Base-by-base conservation (phyloP, 2,888 invertebrate species). In the Epinotia nisella region DNA sequence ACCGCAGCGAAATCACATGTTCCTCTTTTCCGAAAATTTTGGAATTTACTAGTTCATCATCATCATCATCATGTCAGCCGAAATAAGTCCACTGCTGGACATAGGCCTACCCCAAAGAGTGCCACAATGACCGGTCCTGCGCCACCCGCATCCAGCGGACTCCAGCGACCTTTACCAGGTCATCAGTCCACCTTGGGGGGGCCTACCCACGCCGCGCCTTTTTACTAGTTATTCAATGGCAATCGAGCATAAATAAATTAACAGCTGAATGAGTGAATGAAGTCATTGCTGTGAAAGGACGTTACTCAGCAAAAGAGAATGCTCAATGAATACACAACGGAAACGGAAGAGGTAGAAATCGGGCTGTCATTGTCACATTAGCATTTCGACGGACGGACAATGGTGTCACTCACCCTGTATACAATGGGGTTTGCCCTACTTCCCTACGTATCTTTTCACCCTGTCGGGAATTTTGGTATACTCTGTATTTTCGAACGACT, bases 321-420 rank as follows among this genome's bases (percentile, higher is more conserved):
- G 7, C 53, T 19, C 17, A n/a, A n/a, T 53, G 53, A 19, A 55
- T 35, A 15, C 13, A 58, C 58, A 21, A 24, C 24, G 55, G 24
- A 58, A 58, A 21, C 55, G 55, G 58, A 58, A n/a, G 29, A 15
- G 58, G 58, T 13, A n/a, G 19, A 15, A 56, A 56, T 29, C 29
- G 29, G 29, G 29, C 56, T n/a, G 58, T 58, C 58, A 58, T 29
- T 58, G 29, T 58, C 56, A 21, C 21, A 29, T 58, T 58, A 29
- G 58, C 58, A 58, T 58, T 58, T 29, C 58, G 58, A 58, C 55
- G 21, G 55, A 9, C 53, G 53, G 55, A 55, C 58, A 58, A 58
- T 58, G n/a, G 29, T 58, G 58, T 29, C n/a, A 29, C 29, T 58
- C 58, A 58, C 3, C 58, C 24, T 19, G 15, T 10, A 13, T n/a